Conservation (phyloP, 2,113 vertebrate genomes). For the Catharus fuscescens region DNA sequence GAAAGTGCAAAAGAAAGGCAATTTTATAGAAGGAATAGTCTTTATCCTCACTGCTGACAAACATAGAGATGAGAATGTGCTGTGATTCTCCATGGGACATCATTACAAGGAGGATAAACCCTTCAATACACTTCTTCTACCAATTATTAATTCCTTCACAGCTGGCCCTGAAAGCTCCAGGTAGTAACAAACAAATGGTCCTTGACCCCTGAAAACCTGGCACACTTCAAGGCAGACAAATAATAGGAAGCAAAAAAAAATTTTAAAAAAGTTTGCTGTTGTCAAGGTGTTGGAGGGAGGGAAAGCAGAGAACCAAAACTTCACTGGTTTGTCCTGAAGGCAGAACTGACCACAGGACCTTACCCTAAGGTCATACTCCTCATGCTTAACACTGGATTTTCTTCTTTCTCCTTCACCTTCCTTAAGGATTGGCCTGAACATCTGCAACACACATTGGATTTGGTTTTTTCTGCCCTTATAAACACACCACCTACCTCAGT, state of each 20-base stretch:
- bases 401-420: neutral
- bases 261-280: neutral
- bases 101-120: neutral
- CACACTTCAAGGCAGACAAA: neutral
- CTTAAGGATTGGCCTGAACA: neutral
- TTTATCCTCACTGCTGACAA: neutral
- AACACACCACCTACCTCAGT: neutral
- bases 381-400: neutral
- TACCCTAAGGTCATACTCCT: neutral
- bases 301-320: neutral
- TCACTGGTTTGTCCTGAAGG: neutral
- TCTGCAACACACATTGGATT: neutral
- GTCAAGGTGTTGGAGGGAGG: neutral
- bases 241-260: neutral
- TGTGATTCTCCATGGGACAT: fast-evolving
- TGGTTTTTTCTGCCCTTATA: neutral
- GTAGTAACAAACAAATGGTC: neutral
- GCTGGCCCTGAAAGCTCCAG: neutral
- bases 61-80: fast-evolving
- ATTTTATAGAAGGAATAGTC: neutral
- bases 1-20: neutral
- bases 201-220: neutral
- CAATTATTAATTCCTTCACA: neutral
- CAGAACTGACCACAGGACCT: neutral
- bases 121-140: neutral